Base-by-base conservation (phyloP, 1,140 invertebrate species). In the Lucilia sericata region DNA sequence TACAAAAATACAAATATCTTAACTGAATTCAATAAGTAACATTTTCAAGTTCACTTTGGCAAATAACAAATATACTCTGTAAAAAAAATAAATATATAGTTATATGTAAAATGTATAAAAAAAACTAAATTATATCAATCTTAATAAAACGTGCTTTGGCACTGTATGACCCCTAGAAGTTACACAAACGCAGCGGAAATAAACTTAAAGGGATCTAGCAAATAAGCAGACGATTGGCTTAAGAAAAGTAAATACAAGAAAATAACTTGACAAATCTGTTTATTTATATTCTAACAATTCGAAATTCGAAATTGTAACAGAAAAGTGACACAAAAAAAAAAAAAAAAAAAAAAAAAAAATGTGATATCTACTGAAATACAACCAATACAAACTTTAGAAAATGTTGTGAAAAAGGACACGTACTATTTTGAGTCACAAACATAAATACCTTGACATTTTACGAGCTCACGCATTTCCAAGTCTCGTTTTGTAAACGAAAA, bases 191-290 rank as follows among this genome's bases (percentile, higher is more conserved):
- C 13, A 60, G 14, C 13, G 55, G 55, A 60, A 60, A 60, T n/a
- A 60, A 30, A 60, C 55, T 13, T n/a, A 60, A n/a, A 60, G 14
- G 14, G 14, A n/a, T 70, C 17, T 14, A 65, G 19, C n/a, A 21
- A 21, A 70, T 21, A 21, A 25, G 19, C 65, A 13, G 51, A 55
- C 12, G 51, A 55, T 55, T 55, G 51, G 51, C 51, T 55, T 17
- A 55, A 55, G 12, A 14, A 55, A 55, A 8, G 7, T 0, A 70
- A 70, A 70, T 70, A 30, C 25, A 19, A 25, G n/a, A 70, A 70
- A 70, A 21, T n/a, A n/a, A 70, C 65, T 70, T 70, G 65, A 70
- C 65, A 70, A 70, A 70, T 70, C 65, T 70, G 65, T 70, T 70
- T 70, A 70, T 70, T 70, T 70, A 70, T 70, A 70, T 70, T 70